These are phyloP conservation scores for Clarias laeviceps DNA, from an alignment of 2,797 vertebrate species.

Conservation along the genomic window DNA sequence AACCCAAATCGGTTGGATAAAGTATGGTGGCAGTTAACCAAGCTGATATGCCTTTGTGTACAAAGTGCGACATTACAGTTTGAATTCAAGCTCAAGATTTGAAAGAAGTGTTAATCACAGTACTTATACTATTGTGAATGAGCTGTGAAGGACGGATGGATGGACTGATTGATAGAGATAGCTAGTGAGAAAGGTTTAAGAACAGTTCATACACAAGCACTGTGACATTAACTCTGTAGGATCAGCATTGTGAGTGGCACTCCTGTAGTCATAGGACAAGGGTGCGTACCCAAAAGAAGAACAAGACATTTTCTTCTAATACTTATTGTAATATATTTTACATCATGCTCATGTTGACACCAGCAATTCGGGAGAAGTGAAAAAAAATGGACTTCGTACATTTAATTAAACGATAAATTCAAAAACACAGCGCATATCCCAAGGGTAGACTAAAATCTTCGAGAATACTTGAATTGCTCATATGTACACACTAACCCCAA, in stretches of 20 bases:
- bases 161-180: neutral
- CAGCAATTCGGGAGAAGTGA: neutral
- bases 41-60: constrained; percentile 74
- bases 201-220: neutral
- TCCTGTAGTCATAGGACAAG: neutral
- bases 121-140: constrained; percentile 90
- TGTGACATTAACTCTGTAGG: neutral
- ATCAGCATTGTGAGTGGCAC: neutral
- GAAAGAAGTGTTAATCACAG: constrained; percentile 90
- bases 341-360: neutral
- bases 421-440: neutral
- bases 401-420: neutral
- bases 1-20: constrained; percentile 65
- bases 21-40: constrained; percentile 77
- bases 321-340: neutral
- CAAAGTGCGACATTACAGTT: constrained; percentile 87
- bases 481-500: constrained; percentile 42
- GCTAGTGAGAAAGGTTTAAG: neutral
- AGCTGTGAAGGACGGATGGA: constrained; percentile 66
- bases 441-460: neutral
- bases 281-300: neutral
- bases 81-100: constrained; percentile 93
- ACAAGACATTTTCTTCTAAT: neutral
- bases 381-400: neutral
- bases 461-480: neutral